Percentiles rank a stretch among this genome's conserved stretches.
Evolutionary conservation across 2,113 vertebrate genomes (phyloP).

Genomic region (Boleophthalmus pectinirostris): DNA sequence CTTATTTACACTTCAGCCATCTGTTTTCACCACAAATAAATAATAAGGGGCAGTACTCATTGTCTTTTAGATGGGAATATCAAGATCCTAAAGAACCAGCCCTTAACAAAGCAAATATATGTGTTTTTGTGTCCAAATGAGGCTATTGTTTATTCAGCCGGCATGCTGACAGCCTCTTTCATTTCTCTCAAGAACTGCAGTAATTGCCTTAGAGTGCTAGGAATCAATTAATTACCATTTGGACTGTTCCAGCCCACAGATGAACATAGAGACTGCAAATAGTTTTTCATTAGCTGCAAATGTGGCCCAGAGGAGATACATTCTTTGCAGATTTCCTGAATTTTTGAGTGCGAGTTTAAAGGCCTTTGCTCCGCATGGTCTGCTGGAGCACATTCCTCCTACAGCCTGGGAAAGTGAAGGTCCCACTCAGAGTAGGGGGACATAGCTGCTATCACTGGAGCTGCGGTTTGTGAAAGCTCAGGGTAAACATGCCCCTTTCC

Average conservation of each 20-base stretch:
- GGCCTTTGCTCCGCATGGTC: constrained; percentile 39
- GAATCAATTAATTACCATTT: constrained; percentile 82
- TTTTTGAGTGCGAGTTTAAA: constrained; percentile 70
- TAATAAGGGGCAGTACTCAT: constrained; percentile 55
- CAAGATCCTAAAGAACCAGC: constrained; percentile 58
- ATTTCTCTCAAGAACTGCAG: constrained; percentile 70
- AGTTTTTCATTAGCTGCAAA: constrained; percentile 75
- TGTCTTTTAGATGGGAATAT: constrained; percentile 51
- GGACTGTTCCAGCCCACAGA: constrained; percentile 59
- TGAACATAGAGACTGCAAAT: constrained; percentile 58
- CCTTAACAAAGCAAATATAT: constrained; percentile 43
- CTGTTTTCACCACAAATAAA: constrained; percentile 58
- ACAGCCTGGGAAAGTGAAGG: constrained; percentile 47
- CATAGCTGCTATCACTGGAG: constrained; percentile 34
- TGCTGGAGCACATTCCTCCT: constrained; percentile 64
- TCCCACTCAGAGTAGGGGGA: constrained; percentile 56
- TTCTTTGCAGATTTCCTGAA: constrained; percentile 73
- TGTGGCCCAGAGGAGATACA: constrained; percentile 74
- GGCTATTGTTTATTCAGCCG: constrained; percentile 72
- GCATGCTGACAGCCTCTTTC: constrained; percentile 63
- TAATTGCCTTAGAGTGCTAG: constrained; percentile 75
- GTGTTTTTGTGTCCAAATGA: constrained; percentile 69
- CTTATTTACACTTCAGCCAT: constrained; percentile 72
- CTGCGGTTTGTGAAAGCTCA: constrained; percentile 47
- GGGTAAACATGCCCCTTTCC: background rate